Percentiles rank a stretch among this genome's conserved stretches.
Evolutionary conservation across 1,140 invertebrate species (phyloP).

Genomic region (Bacillus rossius): DNA sequence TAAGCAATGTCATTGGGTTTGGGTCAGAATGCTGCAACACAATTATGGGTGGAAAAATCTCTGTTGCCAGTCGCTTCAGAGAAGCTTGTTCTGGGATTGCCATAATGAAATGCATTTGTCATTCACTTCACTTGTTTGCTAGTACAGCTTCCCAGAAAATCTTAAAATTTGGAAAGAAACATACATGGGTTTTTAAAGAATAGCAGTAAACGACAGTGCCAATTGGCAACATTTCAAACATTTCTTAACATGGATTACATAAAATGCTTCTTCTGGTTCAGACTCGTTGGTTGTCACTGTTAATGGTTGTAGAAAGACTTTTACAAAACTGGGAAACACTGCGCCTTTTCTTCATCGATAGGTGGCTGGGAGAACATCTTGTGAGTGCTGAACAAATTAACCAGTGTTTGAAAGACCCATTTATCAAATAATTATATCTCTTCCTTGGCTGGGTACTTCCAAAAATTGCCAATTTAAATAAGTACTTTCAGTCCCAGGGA

Average conservation of each 20-base stretch:
- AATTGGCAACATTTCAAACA: slow-evolving; percentile 28
- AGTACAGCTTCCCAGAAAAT: slow-evolving; percentile 26
- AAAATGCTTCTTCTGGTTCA: slow-evolving; percentile 27
- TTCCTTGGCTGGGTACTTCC: too few species aligned
- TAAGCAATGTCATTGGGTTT: slow-evolving; percentile 40
- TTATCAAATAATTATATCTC: too few species aligned
- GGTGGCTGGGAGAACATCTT: too few species aligned
- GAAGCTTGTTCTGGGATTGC: slow-evolving; percentile 31
- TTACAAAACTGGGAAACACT: too few species aligned
- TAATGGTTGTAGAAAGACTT: slow-evolving; percentile 17
- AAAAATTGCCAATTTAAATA: too few species aligned
- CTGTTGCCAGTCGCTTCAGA: slow-evolving; percentile 25
- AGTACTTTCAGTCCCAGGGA: too few species aligned
- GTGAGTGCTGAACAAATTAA: too few species aligned
- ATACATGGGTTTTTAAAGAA: slow-evolving; percentile 26
- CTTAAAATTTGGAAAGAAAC: slow-evolving; percentile 26
- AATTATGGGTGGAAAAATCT: slow-evolving; percentile 37
- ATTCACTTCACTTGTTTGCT: slow-evolving; percentile 32
- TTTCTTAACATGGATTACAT: slow-evolving; percentile 24
- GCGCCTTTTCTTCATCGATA: too few species aligned
- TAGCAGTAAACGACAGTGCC: slow-evolving; percentile 25
- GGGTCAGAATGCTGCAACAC: slow-evolving; percentile 38
- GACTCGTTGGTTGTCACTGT: slow-evolving; percentile 32
- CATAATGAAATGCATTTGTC: slow-evolving; percentile 36
- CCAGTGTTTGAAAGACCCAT: too few species aligned